phyloP scores from a whole-genome alignment of 1,140 invertebrate genomes.

The Plodia interpunctella region DNA sequence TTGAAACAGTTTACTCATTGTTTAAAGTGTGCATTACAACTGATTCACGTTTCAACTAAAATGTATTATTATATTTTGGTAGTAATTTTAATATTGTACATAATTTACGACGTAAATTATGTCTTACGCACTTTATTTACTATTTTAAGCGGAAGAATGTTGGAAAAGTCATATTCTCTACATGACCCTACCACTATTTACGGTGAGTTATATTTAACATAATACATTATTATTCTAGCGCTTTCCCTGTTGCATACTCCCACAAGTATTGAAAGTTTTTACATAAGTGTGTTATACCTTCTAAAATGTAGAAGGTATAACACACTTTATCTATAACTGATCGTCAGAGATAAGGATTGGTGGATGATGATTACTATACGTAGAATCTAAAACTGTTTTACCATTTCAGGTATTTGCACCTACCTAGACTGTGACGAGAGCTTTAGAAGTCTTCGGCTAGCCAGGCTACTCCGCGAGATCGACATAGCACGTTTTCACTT shows the following conservation, averaged over 20 bases:
- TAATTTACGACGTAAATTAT: conserved; percentile 50
- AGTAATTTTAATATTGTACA: conserved; percentile 31
- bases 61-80: conserved; percentile 25
- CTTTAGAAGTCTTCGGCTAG: conserved; percentile 83
- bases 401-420: conserved; percentile 79
- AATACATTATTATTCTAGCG: too few relatives aligned
- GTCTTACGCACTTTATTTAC: conserved; percentile 42
- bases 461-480: conserved; percentile 82
- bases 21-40: not conserved
- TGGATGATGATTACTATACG: not conserved
- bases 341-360: too few relatives aligned
- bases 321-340: too few relatives aligned
- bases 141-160: conserved; percentile 40
- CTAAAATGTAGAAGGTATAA: too few relatives aligned
- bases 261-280: too few relatives aligned
- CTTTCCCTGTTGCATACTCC: too few relatives aligned
- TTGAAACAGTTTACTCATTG: not conserved
- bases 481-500: conserved; percentile 85
- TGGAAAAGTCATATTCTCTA: conserved; percentile 31
- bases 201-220: conserved; percentile 32
- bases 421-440: conserved; percentile 83
- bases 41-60: conserved; percentile 10
- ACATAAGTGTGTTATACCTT: too few relatives aligned
- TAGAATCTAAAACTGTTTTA: too few relatives aligned
- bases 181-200: conserved; percentile 43